phyloP scores from a whole-genome alignment of 2,797 vertebrate species.

The Toxotes lorentzi region DNA sequence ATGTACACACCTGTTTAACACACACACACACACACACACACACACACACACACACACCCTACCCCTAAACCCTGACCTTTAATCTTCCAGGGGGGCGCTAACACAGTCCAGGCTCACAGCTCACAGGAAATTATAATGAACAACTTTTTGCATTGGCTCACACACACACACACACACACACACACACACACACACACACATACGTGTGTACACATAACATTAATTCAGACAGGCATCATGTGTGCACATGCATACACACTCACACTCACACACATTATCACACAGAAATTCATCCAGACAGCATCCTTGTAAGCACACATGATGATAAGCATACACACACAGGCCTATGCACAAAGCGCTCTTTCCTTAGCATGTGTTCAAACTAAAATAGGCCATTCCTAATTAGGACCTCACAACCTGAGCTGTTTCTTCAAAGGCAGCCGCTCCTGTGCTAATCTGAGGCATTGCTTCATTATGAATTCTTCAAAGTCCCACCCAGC shows the following conservation, averaged over 20 bases:
- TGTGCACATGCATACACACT: background rate
- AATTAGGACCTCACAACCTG: constrained; percentile 86
- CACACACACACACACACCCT: background rate
- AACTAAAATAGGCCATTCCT: constrained; percentile 84
- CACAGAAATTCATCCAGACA: constrained; percentile 32
- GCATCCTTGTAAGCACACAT: constrained; percentile 23
- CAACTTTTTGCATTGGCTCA: background rate
- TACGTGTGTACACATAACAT: background rate
- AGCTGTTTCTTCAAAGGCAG: constrained; percentile 85
- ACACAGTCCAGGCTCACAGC: constrained; percentile 8
- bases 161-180: background rate
- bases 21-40: background rate
- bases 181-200: background rate
- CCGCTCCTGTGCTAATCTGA: constrained; percentile 82
- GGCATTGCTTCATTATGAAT: constrained; percentile 86
- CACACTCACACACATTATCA: constrained; percentile 6
- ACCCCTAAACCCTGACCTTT: background rate
- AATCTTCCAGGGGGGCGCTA: constrained; percentile 10
- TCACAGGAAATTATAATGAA: background rate
- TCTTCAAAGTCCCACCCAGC: constrained; percentile 85
- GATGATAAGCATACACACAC: constrained; percentile 32
- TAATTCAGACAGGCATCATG: constrained; percentile 21
- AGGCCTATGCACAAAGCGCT: constrained; percentile 49
- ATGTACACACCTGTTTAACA: constrained; percentile 23
- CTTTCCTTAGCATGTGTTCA: constrained; percentile 72